phyloP scores from a whole-genome alignment of 1,140 invertebrate species.

The Sipha flava region DNA sequence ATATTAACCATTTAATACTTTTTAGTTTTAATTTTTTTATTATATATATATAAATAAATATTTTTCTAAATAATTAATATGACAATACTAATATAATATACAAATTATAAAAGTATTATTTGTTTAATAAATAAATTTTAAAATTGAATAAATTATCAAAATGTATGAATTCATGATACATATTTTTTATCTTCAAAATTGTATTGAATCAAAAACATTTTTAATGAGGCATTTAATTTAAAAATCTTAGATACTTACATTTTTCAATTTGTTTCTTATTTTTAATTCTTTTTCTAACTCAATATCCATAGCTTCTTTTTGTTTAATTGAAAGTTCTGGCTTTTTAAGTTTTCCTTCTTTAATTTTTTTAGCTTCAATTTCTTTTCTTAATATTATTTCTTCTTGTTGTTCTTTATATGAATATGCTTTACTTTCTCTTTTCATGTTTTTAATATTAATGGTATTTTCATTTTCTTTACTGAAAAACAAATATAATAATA shows the following conservation, averaged over 20 bases:
- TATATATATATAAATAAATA: too few relatives aligned
- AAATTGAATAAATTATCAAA: too few relatives aligned
- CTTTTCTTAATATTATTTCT: conserved; percentile 81
- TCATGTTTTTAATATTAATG: conserved; percentile 48
- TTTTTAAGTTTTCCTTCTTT: conserved; percentile 73
- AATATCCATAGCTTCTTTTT: conserved; percentile 80
- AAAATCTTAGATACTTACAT: conserved; percentile 50
- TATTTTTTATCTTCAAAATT: too few relatives aligned
- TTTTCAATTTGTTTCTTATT: conserved; percentile 58
- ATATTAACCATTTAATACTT: too few relatives aligned
- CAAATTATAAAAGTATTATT: too few relatives aligned
- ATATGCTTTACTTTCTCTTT: conserved; percentile 92
- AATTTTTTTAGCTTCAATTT: conserved; percentile 81
- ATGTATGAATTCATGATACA: too few relatives aligned
- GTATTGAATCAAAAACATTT: too few relatives aligned
- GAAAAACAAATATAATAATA: background rate
- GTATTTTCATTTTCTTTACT: conserved; percentile 27
- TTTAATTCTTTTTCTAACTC: conserved; percentile 78
- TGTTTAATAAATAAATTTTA: too few relatives aligned
- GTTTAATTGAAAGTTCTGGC: conserved; percentile 74
- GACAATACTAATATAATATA: too few relatives aligned
- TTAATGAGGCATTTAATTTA: too few relatives aligned
- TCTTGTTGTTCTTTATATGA: conserved; percentile 95
- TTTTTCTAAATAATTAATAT: too few relatives aligned
- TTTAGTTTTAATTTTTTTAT: too few relatives aligned